Evolutionary conservation across 2,888 invertebrate species (phyloP), one percentile per base, ranked within the genome.

Genomic region (Drosophila nigricruria): DNA sequence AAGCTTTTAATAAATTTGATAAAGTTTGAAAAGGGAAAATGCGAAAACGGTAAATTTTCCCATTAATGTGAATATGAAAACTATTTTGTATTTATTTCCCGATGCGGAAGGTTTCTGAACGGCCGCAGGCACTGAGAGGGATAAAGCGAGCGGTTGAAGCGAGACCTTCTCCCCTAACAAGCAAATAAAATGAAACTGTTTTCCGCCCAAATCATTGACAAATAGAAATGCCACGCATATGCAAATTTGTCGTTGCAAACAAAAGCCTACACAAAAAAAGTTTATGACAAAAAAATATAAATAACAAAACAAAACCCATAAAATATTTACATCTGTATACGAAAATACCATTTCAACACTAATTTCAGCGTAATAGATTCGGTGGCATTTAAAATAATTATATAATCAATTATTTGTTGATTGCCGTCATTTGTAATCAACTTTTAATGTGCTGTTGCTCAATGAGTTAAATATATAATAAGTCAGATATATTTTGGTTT

Each of bases 31-130:
- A 38, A 30, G 23, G 25, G 9, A 16, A 52, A 32, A 36, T 23
- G 25, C 10, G 36, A 18, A 16, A 61, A 27, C 36, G 36, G 43
- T 16, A 60, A 27, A 40, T 58, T 38, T 62, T n/a, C 34, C 34
- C 47, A 57, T 67, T 63, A 62, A 77, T 77, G 43, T 66, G 38
- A 23, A 45, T 25, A 67, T 64, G 45, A 64, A 77, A 77, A 77
- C 78, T 77, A 77, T 73, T 73, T 68, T 62, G 60, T 76, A 73
- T 68, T 73, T 59, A 47, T 68, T 68, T 12, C 40, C 27, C 61
- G 58, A 63, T 47, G 78, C 38, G 56, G 27, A 56, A 47, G 30
- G 20, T 27, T 57, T 8, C 4, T 6, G 54, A 20, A 54, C 8
- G 42, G 43, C 78, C 52, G 8, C 38, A 9, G 59, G 78, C 68